Conservation (phyloP, 2,888 invertebrate genomes). For the Adela reaumurella region DNA sequence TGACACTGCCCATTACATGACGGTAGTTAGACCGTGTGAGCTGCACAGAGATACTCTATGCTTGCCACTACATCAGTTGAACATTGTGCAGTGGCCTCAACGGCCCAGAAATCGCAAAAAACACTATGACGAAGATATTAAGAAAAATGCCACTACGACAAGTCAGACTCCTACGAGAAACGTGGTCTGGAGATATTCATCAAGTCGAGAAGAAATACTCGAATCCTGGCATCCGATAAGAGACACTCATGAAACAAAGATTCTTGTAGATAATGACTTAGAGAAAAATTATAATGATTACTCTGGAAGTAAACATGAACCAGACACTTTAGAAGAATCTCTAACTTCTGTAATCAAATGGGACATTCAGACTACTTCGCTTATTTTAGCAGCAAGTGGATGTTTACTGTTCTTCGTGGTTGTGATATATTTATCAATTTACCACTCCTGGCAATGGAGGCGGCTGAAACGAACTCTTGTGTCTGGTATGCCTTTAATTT, state of each 20-base stretch:
- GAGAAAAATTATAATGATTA: slow-evolving; percentile 33
- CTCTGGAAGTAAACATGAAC: slow-evolving; percentile 30
- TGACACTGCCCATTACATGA: slow-evolving; percentile 50
- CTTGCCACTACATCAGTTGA: slow-evolving; percentile 63
- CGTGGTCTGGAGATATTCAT: slow-evolving; percentile 3
- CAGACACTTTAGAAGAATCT: no score
- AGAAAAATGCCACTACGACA: slow-evolving; percentile 12
- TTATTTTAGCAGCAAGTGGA: slow-evolving; percentile 69
- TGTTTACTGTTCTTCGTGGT: slow-evolving; percentile 78
- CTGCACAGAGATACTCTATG: slow-evolving; percentile 73
- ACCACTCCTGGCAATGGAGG: slow-evolving; percentile 78
- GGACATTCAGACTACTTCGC: slow-evolving; percentile 72
- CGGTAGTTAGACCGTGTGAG: slow-evolving; percentile 70
- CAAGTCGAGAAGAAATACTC: background rate
- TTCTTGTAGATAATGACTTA: background rate
- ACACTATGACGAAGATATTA: slow-evolving; percentile 28
- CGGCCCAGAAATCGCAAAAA: slow-evolving; percentile 25
- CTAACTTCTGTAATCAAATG: slow-evolving; percentile 35
- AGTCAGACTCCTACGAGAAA: slow-evolving; percentile 5
- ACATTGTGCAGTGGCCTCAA: slow-evolving; percentile 61
- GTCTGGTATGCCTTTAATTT: slow-evolving; percentile 70
- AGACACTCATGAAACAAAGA: background rate
- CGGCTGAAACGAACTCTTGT: slow-evolving; percentile 73
- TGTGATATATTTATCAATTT: slow-evolving; percentile 70
- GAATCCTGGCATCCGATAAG: no score